Evolutionary conservation across 2,888 invertebrate genomes (phyloP), one percentile per base, ranked within the genome.

Genomic region (Agonum fuliginosum): DNA sequence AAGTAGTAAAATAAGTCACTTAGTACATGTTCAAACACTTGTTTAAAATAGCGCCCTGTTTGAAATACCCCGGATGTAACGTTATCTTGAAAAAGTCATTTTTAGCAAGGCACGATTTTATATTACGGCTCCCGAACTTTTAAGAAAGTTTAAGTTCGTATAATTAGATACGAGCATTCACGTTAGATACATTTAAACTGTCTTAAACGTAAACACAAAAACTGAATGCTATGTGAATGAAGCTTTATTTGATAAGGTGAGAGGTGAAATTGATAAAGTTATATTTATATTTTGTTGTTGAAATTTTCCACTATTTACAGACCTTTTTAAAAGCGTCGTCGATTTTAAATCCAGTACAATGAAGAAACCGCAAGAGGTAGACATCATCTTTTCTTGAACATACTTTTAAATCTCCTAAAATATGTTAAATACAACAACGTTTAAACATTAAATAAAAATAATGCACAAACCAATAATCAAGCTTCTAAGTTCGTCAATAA

Each of bases 241-340:
- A 12, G 5, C 3, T 46, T 10, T 8, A 17, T 46, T 46, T 46
- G 46, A 37, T 37, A 37, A 62, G 58, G 58, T 62, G 30, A 30
- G 30, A 62, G 58, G 58, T 62, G 58, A 62, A 30, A 30, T 6
- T 41, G 67, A 67, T 67, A 67, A 65, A 20, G 14, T 54, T 24
- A 73, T 20, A 54, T 54, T 24, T 54, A 54, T 54, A 1, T 22
- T 51, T 51, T 43, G 14, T 2, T 14, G 5, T 14, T n/a, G 12
- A 37, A 37, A 37, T 3, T n/a, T 37, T n/a, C 37, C 37, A 14
- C 14, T 3, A 43, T 43, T 14, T 74, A 75, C 79, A 82, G 82
- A 87, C 87, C 80, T 82, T 83, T 62, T 82, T 81, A 74, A 84
- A 84, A 2, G 87, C 86, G 67, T 80, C 80, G 10, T 84, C 79